Evolutionary conservation across 2,113 vertebrate species (phyloP).

Genomic region (Sturnus vulgaris): DNA sequence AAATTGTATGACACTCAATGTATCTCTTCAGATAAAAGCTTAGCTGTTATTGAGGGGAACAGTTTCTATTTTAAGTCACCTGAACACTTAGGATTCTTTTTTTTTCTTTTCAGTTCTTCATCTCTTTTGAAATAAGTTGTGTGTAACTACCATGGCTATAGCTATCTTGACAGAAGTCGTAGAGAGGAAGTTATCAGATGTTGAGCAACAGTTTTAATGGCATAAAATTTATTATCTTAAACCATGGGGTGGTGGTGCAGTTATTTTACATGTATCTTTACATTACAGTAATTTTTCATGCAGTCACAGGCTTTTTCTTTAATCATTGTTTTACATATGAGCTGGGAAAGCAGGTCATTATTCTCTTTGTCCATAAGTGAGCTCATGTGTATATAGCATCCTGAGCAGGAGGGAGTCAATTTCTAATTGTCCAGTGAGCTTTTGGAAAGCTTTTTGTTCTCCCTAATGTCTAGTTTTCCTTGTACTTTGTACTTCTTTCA

Average conservation of each 20-base stretch:
- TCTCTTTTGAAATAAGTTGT: background rate
- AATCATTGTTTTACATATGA: background rate
- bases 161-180: background rate
- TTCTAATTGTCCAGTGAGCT: background rate
- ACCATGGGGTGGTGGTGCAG: background rate
- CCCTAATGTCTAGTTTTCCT: background rate
- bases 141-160: background rate
- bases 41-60: background rate
- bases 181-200: background rate
- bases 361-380: background rate
- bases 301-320: background rate
- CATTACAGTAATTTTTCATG: background rate
- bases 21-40: background rate
- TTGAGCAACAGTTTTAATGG: background rate
- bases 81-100: background rate
- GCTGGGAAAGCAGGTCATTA: background rate
- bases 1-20: background rate
- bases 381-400: background rate
- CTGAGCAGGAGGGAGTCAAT: background rate
- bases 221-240: background rate
- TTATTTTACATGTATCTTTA: background rate
- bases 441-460: background rate
- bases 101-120: background rate
- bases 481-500: background rate
- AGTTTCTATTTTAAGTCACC: background rate